Evolutionary conservation across 2,797 vertebrate species (phyloP), one percentile per base, ranked within the genome.

Genomic region (Lepidocolaptes lacrymiger): DNA sequence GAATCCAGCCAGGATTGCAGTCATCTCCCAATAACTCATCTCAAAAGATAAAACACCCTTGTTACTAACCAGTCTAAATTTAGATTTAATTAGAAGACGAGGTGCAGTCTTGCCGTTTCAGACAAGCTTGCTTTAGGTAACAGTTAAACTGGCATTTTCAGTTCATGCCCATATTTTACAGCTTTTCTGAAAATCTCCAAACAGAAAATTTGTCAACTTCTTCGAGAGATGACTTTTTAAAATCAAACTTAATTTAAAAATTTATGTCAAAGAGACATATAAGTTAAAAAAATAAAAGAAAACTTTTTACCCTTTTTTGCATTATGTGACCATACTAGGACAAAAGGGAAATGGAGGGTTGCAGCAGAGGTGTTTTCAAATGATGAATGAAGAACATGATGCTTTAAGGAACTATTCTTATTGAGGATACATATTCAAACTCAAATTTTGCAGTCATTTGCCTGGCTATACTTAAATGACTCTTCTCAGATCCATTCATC

Each of bases 1-100:
- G 92, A 95, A 93, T 71, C 71, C 74, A 86, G 88, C 69, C 92
- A 95, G 85, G 90, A 81, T 4, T 93, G 82, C 88, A 96, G 94
- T 86, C 88, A 94, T 88, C 66, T 91, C 73, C 88, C 87, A 92
- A 8, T 69, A 96, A 92, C 41, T 86, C 79, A 76, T 88, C 73
- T 88, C 89, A 88, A 93, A 94, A 91, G 89, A 95, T 80, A 88
- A 89, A 93, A 92, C 64, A 92, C 30, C 27, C 72, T 49, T 15
- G 8, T 85, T 91, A 86, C 11, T 0, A 95, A 86, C 43, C 62
- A 4, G 73, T 86, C 79, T 96, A 96, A 94, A 96, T 88, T 96
- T 91, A 94, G 88, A 95, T 59, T 82, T 93, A 95, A 96, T 93
- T 84, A 93, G 79, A 77, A 83, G 71, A 85, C 1, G 4, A 92